phyloP scores from a whole-genome alignment of 2,888 invertebrate genomes.

The Xylota segnis region DNA sequence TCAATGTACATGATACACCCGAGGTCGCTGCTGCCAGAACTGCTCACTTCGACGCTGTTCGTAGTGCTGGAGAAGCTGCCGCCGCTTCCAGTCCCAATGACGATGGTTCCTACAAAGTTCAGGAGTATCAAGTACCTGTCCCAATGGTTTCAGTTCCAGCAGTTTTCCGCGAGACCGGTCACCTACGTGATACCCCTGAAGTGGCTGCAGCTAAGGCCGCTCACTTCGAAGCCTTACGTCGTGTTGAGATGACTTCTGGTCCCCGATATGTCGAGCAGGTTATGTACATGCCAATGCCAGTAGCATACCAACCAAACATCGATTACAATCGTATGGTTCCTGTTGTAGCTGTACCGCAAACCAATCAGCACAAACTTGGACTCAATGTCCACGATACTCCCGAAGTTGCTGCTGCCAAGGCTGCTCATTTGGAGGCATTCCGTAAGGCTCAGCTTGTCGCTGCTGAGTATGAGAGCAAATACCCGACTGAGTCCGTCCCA shows the following conservation, averaged over 20 bases:
- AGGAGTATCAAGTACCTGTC: neutral
- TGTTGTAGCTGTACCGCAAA: slow-evolving; percentile 42
- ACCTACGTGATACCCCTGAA: slow-evolving; percentile 84
- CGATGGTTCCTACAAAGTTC: slow-evolving; percentile 42
- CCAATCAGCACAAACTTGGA: slow-evolving; percentile 66
- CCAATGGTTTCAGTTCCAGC: slow-evolving; percentile 30
- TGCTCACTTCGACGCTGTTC: slow-evolving; percentile 82
- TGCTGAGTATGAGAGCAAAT: slow-evolving; percentile 51
- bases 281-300: slow-evolving; percentile 44
- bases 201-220: slow-evolving; percentile 82
- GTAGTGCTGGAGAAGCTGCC: slow-evolving; percentile 79
- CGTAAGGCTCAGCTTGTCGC: slow-evolving; percentile 80
- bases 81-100: slow-evolving; percentile 20
- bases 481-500: neutral
- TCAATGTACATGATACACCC: slow-evolving; percentile 84
- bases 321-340: slow-evolving; percentile 37
- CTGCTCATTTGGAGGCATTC: slow-evolving; percentile 82
- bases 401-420: slow-evolving; percentile 83
- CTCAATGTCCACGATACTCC: slow-evolving; percentile 84
- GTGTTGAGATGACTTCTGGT: slow-evolving; percentile 78
- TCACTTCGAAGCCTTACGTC: slow-evolving; percentile 82
- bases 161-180: neutral
- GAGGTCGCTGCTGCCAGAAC: slow-evolving; percentile 83
- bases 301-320: slow-evolving; percentile 26
- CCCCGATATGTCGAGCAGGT: slow-evolving; percentile 25